phyloP scores from a whole-genome alignment of 2,113 vertebrate species.

The Phaetusa simplex region DNA sequence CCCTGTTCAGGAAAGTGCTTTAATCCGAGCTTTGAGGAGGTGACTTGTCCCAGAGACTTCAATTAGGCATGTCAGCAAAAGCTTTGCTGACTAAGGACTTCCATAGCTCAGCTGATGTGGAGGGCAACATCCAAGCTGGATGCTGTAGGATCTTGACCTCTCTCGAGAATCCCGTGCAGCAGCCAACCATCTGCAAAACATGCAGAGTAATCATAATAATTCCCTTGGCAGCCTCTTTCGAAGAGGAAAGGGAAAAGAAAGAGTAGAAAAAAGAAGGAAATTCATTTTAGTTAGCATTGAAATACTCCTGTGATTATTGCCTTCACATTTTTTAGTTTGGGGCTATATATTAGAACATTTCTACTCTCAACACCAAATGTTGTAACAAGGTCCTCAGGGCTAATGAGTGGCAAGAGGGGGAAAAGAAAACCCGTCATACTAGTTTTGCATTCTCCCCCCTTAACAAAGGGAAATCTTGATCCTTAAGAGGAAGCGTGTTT shows the following conservation, averaged over 20 bases:
- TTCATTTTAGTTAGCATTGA: conserved; percentile 18
- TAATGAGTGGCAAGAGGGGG: not conserved
- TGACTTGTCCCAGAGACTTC: not conserved
- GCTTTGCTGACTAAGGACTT: conserved; percentile 49
- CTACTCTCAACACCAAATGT: conserved; percentile 38
- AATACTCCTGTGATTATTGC: conserved; percentile 42
- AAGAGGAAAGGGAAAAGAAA: conserved; percentile 51
- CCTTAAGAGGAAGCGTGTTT: not conserved
- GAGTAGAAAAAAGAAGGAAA: not conserved
- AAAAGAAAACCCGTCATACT: not conserved
- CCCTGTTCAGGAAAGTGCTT: not conserved
- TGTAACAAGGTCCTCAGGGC: conserved; percentile 51
- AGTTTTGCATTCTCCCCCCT: not conserved
- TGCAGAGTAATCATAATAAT: conserved; percentile 50
- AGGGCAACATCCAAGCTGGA: conserved; percentile 50
- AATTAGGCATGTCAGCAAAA: conserved; percentile 38
- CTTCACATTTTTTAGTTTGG: conserved; percentile 49
- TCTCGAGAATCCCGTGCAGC: not conserved
- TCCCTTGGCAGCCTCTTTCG: conserved; percentile 51
- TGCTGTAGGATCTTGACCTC: conserved; percentile 41
- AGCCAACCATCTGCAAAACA: conserved; percentile 56
- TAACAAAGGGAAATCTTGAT: not conserved
- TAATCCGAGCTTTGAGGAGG: not conserved
- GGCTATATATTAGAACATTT: conserved; percentile 49
- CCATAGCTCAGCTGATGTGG: conserved; percentile 17